A percentile compares a stretch with the other conserved stretches of the same genome.
Conservation (phyloP, 2,113 vertebrate species). For the Tragelaphus strepsiceros region DNA sequence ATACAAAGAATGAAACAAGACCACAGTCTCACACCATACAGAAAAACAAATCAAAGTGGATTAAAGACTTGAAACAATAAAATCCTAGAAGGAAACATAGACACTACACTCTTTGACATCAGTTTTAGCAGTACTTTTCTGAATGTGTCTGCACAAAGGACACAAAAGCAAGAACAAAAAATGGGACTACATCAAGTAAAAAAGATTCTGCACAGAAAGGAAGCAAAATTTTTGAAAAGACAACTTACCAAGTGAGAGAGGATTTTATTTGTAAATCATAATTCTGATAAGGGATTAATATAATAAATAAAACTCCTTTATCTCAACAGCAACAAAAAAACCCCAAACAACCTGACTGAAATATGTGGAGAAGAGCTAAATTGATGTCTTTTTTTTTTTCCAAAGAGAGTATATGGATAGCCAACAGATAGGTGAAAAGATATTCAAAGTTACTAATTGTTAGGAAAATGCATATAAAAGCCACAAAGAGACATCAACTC, state of each 20-base stretch:
- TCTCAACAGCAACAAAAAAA: neutral
- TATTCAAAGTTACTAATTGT: neutral
- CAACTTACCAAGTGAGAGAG: neutral
- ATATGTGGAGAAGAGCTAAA: neutral
- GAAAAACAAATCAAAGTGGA: neutral
- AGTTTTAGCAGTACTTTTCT: neutral
- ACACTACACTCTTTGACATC: neutral
- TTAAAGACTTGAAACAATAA: neutral
- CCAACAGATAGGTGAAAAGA: neutral
- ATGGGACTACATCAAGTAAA: neutral
- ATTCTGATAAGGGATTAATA: neutral
- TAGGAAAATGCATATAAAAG: neutral
- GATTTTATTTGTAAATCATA: neutral
- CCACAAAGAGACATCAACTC: neutral
- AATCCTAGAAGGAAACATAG: neutral
- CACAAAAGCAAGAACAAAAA: neutral
- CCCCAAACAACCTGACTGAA: neutral
- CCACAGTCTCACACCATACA: neutral
- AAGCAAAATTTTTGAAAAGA: neutral
- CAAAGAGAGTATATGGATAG: neutral
- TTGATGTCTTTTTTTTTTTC: neutral
- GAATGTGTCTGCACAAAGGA: neutral
- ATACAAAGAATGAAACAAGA: neutral
- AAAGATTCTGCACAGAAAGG: neutral
- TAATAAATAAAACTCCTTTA: neutral